Base-by-base conservation (phyloP, 2,888 invertebrate species). In the Incurvaria masculella region DNA sequence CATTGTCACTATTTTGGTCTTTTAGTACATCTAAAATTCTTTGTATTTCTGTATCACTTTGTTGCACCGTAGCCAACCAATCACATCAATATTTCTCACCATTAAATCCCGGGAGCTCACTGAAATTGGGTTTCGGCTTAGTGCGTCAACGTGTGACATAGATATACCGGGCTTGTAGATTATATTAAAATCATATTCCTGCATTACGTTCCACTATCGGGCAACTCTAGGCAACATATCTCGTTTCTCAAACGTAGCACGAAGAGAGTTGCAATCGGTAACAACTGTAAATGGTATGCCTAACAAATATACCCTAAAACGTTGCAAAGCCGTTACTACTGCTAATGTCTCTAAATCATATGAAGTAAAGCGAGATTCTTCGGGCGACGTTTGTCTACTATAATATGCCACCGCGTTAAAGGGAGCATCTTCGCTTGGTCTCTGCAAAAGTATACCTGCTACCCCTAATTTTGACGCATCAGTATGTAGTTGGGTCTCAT, bases 401-500 rank as follows among this genome's bases (percentile, higher is more conserved):
- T 6, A 23, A 23, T 23, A 23, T 6, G 23, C 23, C 10, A 23
- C 23, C 10, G 10, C 23, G 10, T 10, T 5, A 5, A 23, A 6
- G 5, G 5, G 5, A 23, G 6, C 23, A 6, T 23, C 23, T 23
- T 5, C 10, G 23, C 10, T 23, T 10, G n/a, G n/a, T n/a, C 10
- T 23, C 10, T 4, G 61, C 53, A 65, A n/a, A 4, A 63, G 42
- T 8, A 61, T 56, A 2, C 58, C 57, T 16, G 61, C 63, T 42
- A 59, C 53, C 0, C 64, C 63, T 1, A 52, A 5, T 2, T 50
- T 21, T 47, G 59, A 60, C 3, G 61, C 61, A 52, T 64, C 62
- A 2, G 60, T 61, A 47, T 65, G 63, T 5, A 64, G 44, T 50
- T 64, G 60, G 11, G 60, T 59, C 40, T 46, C 49, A 2, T 51